Evolutionary conservation across 2,888 invertebrate species (phyloP).

Genomic region (Hybos culiciformis): DNA sequence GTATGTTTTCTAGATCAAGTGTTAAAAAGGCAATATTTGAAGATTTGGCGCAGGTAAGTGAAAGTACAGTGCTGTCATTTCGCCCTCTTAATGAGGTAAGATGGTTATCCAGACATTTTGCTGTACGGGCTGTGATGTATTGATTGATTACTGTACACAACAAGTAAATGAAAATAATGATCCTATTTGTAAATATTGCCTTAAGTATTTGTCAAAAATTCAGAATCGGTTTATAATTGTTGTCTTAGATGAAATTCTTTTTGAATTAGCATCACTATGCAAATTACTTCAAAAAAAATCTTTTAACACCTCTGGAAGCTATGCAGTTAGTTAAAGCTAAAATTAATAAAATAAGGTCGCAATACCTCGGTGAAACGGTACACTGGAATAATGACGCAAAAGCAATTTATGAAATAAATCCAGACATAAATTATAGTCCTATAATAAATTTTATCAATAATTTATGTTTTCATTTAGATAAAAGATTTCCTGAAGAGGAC

Average conservation of each 20-base stretch:
- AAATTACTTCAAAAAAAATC: not conserved
- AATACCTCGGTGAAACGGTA: not conserved
- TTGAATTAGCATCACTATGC: not conserved
- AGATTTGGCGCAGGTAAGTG: not conserved
- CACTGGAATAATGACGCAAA: conserved; percentile 6
- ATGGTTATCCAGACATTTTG: not conserved
- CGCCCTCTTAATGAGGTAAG: conserved; percentile 2
- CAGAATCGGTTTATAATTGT: not conserved
- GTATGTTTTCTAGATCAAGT: not conserved
- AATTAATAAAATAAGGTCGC: not conserved
- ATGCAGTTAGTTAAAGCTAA: not conserved
- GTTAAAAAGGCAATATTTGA: not conserved
- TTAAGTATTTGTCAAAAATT: not conserved
- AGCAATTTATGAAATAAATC: conserved; percentile 2
- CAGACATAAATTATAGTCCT: not conserved
- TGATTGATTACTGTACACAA: not conserved
- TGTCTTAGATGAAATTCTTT: not conserved
- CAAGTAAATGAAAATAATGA: not conserved
- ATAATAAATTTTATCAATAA: conserved; percentile 3
- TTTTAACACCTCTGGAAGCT: not conserved
- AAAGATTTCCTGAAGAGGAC: conserved; percentile 3
- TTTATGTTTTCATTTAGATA: conserved; percentile 4
- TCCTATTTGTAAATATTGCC: not conserved
- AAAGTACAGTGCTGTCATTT: not conserved
- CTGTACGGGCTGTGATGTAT: not conserved